Base-by-base conservation (phyloP, 2,797 vertebrate genomes). In the Leptodactylus fallax region DNA sequence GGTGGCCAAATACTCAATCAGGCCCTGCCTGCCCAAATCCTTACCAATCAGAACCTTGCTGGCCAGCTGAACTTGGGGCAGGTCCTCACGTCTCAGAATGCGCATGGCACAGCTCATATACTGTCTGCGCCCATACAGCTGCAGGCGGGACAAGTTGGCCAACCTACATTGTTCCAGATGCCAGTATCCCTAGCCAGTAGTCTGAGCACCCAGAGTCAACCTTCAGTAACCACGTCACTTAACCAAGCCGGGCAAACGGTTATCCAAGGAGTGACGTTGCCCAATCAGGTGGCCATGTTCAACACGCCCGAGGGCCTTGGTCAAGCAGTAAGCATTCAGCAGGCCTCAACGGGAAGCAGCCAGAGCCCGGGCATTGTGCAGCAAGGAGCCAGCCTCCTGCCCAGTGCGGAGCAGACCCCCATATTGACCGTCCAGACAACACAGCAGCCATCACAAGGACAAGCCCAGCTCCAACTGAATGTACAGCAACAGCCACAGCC, bases 141-240 rank as follows among this genome's bases (percentile, higher is more conserved):
- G 23, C 97, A 98, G 87, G 91, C 96, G 0, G 97, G 98, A 72
- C 97, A 98, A 89, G 97, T 98, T 91, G 97, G 95, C 0, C 96
- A 97, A 7, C 96, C 95, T 0, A 95, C 97, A 0, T 95, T 99
- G 5, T 99, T 99, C 95, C 98, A 99, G 93, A 98, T 99, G 98
- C 98, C 98, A 0, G 97, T 99, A 0, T 96, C 97, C 0, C 69
- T 98, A 90, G 94, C 97, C 0, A 95, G 97, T 85, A 94, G 95
- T 81, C 91, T 93, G 87, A 96, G 95, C 90, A 95, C 96, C 0
- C 97, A 97, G 91, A 96, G 95, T 79, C 96, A 97, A 78, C 93
- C 96, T 0, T 87, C 92, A 0, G 92, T 90, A 0, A 92, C 95
- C 0, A 95, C 96, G 0, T 95, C 96, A 0, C 90, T 96, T 3